Evolutionary conservation across 1,140 invertebrate genomes (phyloP).

Genomic region (Nymphalis io): DNA sequence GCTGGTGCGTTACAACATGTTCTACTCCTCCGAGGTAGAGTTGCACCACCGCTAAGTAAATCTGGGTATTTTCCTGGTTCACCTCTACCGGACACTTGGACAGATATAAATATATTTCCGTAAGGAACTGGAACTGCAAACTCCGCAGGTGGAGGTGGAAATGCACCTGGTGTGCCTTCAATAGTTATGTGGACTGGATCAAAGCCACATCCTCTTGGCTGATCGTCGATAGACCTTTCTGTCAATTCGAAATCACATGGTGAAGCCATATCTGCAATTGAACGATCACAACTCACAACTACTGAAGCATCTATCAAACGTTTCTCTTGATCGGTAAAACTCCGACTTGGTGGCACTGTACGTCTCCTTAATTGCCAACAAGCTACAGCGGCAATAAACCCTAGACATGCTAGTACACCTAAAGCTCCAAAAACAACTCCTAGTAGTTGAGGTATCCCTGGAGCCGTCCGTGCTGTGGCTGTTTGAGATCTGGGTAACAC

Average conservation of each 20-base stretch:
- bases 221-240: constrained; percentile 70
- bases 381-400: constrained; percentile 68
- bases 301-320: constrained; percentile 88
- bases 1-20: constrained; percentile 80
- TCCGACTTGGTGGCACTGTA: constrained; percentile 86
- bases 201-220: constrained; percentile 66
- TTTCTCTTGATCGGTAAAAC: constrained; percentile 92
- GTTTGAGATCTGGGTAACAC: constrained; percentile 70
- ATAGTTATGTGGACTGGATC: constrained; percentile 87
- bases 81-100: constrained; percentile 79
- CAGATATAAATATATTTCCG: constrained; percentile 80
- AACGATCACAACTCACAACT: constrained; percentile 87
- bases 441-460: constrained; percentile 74
- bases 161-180: constrained; percentile 82
- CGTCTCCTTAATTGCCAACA: constrained; percentile 77
- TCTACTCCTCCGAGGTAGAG: constrained; percentile 63
- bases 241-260: constrained; percentile 83
- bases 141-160: constrained; percentile 76
- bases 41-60: constrained; percentile 78
- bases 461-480: constrained; percentile 68
- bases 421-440: constrained; percentile 75
- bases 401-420: constrained; percentile 65
- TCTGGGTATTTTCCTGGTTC: constrained; percentile 84
- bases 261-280: constrained; percentile 78
- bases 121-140: constrained; percentile 75